Evolutionary conservation across 2,113 vertebrate species (phyloP).

Genomic region (Oryctolagus cuniculus): mOryCun1.1 NC_091434.1:6236001-6236500

Average conservation of each 20-base stretch:
- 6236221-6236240: background rate
- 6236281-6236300: too few species aligned
- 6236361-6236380: background rate
- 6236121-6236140: background rate
- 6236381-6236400: too few species aligned
- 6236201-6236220: background rate
- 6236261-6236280: too few species aligned
- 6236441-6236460: background rate
- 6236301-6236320: background rate
- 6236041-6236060: too few species aligned
- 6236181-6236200: too few species aligned
- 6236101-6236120: background rate
- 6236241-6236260: background rate
- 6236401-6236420: too few species aligned
- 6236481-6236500: too few species aligned
- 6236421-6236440: background rate
- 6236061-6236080: background rate
- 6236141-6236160: background rate
- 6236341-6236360: background rate
- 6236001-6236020: too few species aligned
- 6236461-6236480: accelerated
- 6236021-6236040: too few species aligned
- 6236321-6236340: background rate
- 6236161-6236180: too few species aligned
- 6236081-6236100: background rate